A percentile compares a stretch with the other conserved stretches of the same genome.
Evolutionary conservation across 2,888 invertebrate genomes (phyloP).

Genomic region (Philaethria dido): DNA sequence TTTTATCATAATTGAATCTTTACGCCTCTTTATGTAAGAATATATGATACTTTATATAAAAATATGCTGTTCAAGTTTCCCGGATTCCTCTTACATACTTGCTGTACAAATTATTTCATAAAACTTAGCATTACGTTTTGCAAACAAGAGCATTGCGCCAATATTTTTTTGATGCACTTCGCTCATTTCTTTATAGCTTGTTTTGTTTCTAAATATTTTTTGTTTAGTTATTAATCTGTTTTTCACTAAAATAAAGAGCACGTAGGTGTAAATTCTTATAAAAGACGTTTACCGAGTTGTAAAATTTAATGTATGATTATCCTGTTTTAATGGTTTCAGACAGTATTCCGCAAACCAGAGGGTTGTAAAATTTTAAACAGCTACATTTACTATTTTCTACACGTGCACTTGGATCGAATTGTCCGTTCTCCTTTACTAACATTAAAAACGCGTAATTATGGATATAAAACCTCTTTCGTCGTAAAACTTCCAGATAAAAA

Average conservation of each 20-base stretch:
- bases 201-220: not conserved
- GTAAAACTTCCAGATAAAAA: conserved; percentile 78
- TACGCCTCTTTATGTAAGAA: no score
- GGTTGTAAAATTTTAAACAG: conserved; percentile 33
- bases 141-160: not conserved
- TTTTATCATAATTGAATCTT: no score
- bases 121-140: not conserved
- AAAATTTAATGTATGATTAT: conserved; percentile 29
- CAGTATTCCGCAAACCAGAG: conserved; percentile 36
- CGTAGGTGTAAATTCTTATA: conserved; percentile 24
- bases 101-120: not conserved
- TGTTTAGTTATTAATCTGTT: conserved; percentile 6
- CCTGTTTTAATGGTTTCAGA: conserved; percentile 16
- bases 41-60: not conserved
- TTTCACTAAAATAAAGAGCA: conserved; percentile 21
- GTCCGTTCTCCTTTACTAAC: conserved; percentile 65
- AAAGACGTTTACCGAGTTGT: conserved; percentile 25
- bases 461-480: conserved; percentile 78
- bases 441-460: conserved; percentile 76
- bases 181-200: not conserved
- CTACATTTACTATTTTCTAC: conserved; percentile 41
- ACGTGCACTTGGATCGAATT: conserved; percentile 64
- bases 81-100: no score
- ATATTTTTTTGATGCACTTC: not conserved
- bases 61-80: no score